Conservation (phyloP, 2,113 vertebrate genomes). For the Python bivittatus region DNA sequence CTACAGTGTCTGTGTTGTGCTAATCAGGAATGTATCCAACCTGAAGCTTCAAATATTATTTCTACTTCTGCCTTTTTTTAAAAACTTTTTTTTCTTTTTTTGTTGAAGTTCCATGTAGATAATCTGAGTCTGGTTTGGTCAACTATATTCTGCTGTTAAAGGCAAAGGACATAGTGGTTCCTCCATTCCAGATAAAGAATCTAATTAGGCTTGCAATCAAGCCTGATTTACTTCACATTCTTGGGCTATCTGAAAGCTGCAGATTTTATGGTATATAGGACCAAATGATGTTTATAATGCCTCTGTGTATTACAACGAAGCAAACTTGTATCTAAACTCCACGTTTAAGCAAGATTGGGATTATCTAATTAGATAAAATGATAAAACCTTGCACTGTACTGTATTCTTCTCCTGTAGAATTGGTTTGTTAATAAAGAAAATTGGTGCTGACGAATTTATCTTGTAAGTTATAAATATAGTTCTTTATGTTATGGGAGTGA, state of each 20-base stretch:
- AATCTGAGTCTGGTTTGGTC: not conserved
- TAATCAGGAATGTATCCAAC: not conserved
- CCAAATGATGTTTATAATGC: not conserved
- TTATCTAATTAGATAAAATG: not conserved
- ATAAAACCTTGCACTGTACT: not conserved
- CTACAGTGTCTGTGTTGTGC: not conserved
- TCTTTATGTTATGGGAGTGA: too few relatives aligned
- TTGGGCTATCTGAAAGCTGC: not conserved
- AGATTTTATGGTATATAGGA: not conserved
- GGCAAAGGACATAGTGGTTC: not conserved
- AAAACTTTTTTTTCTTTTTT: too few relatives aligned
- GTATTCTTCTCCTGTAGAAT: not conserved
- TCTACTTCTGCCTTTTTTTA: not conserved
- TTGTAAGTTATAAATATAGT: not conserved
- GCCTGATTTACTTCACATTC: not conserved
- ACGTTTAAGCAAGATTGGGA: not conserved
- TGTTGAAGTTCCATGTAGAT: not conserved
- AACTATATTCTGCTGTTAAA: not conserved
- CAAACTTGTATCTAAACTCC: not conserved
- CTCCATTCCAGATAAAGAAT: not conserved
- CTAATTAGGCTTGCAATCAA: not conserved
- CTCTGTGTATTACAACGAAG: not conserved
- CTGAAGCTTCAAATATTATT: not conserved
- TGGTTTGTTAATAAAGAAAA: not conserved
- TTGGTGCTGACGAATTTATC: not conserved